Conservation (phyloP, 2,888 invertebrate species). For the Timema podura region DNA sequence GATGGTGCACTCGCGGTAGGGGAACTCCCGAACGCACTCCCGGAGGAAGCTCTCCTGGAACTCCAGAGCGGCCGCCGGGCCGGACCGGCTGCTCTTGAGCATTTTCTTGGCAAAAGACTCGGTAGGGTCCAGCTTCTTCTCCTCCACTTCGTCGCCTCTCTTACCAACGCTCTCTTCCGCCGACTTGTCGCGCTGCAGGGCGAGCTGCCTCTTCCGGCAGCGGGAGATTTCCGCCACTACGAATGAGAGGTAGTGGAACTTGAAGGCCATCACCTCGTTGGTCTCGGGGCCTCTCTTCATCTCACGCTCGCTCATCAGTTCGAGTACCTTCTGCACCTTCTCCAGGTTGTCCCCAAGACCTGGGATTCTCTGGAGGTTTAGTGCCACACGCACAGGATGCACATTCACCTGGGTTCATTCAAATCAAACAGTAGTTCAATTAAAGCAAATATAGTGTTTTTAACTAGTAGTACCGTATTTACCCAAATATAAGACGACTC, state of each 20-base stretch:
- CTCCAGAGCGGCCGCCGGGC: constrained; percentile 53
- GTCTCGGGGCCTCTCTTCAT: constrained; percentile 77
- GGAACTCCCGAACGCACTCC: constrained; percentile 85
- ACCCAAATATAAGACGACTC: too few relatives aligned
- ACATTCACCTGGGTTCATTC: constrained; percentile 77
- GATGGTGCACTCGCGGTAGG: constrained; percentile 83
- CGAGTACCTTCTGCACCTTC: constrained; percentile 71
- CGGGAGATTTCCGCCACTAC: constrained; percentile 68
- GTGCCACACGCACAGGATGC: constrained; percentile 75
- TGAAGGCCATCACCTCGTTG: constrained; percentile 88
- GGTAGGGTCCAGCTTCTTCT: constrained; percentile 61
- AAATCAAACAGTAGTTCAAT: too few relatives aligned
- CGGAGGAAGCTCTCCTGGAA: constrained; percentile 68
- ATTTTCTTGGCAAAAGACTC: constrained; percentile 73
- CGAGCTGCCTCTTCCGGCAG: constrained; percentile 62
- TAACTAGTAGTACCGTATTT: too few relatives aligned
- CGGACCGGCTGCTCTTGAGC: constrained; percentile 69
- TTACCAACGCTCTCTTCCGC: constrained; percentile 35
- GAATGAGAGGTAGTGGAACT: constrained; percentile 78
- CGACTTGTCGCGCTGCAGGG: constrained; percentile 42
- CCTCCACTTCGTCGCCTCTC: constrained; percentile 46
- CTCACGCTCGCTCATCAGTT: constrained; percentile 79
- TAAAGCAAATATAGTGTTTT: too few relatives aligned
- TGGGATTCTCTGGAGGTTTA: constrained; percentile 71
- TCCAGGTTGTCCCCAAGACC: constrained; percentile 69